Percentiles rank a stretch among this genome's conserved stretches.
These are phyloP conservation scores for Aldabrachelys gigantea DNA, from an alignment of 2,113 vertebrate species.

Conservation along the genomic window DNA sequence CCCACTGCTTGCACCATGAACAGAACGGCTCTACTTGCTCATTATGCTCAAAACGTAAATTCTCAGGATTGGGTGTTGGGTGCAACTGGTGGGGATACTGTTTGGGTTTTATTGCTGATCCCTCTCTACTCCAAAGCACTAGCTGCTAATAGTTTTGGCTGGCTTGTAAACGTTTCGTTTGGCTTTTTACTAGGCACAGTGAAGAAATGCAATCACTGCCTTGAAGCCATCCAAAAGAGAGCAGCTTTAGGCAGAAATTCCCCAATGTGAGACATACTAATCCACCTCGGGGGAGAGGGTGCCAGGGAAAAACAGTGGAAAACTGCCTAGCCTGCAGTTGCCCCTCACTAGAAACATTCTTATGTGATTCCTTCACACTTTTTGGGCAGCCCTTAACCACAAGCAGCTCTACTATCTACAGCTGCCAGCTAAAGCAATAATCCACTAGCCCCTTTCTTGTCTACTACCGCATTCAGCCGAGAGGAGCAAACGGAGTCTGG, in stretches of 20 bases:
- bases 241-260: not conserved
- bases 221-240: not conserved
- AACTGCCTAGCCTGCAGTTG: not conserved
- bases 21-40: not conserved
- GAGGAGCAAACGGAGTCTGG: fast-evolving
- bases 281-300: not conserved
- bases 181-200: not conserved
- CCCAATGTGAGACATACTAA: not conserved
- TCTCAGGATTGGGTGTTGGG: not conserved
- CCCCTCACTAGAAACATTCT: not conserved
- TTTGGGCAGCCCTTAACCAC: fast-evolving
- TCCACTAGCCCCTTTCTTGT: fast-evolving
- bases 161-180: constrained; percentile 29
- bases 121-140: not conserved
- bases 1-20: not conserved
- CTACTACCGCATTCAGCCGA: not conserved
- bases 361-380: not conserved
- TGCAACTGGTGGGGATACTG: not conserved
- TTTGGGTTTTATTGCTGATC: not conserved
- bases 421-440: fast-evolving
- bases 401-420: fast-evolving
- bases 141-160: not conserved
- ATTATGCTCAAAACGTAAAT: not conserved
- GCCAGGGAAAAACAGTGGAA: not conserved
- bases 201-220: constrained; percentile 21